Evolutionary conservation across 1,140 invertebrate species (phyloP).

Genomic region (Magallana gigas): DNA sequence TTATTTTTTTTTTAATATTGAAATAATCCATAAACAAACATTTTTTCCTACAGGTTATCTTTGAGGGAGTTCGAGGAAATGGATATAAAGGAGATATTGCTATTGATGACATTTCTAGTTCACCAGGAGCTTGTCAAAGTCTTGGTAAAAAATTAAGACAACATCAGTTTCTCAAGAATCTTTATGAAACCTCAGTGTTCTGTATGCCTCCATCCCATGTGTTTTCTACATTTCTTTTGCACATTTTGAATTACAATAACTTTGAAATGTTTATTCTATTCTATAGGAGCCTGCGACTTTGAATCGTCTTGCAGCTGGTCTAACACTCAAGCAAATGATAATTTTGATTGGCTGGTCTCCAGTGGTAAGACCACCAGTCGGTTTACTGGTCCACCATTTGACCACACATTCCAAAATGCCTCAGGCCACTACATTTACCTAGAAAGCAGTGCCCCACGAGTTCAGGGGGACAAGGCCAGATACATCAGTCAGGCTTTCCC

Average conservation of each 20-base stretch:
- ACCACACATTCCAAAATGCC: slow-evolving; percentile 69
- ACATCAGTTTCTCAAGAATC: not conserved
- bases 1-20: not conserved
- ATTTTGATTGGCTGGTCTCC: slow-evolving; percentile 73
- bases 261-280: not conserved
- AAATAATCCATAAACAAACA: not conserved
- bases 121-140: slow-evolving; percentile 40
- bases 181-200: not conserved
- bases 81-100: slow-evolving; percentile 64
- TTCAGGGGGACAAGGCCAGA: slow-evolving; percentile 62
- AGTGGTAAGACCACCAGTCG: slow-evolving; percentile 78
- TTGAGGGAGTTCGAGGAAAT: slow-evolving; percentile 59
- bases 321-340: slow-evolving; percentile 63
- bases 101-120: slow-evolving; percentile 63
- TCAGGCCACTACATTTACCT: slow-evolving; percentile 66
- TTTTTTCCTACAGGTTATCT: slow-evolving; percentile 57
- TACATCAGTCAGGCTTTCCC: slow-evolving; percentile 62
- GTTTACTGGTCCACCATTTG: slow-evolving; percentile 70
- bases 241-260: not conserved
- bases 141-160: slow-evolving; percentile 23
- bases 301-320: slow-evolving; percentile 71
- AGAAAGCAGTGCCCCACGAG: slow-evolving; percentile 66
- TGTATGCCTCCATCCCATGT: not conserved
- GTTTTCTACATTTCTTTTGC: not conserved
- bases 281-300: slow-evolving; percentile 68